Percentiles rank a stretch among this genome's conserved stretches.
Conservation (phyloP, 2,113 vertebrate species). For the Hydropotes inermis region DNA sequence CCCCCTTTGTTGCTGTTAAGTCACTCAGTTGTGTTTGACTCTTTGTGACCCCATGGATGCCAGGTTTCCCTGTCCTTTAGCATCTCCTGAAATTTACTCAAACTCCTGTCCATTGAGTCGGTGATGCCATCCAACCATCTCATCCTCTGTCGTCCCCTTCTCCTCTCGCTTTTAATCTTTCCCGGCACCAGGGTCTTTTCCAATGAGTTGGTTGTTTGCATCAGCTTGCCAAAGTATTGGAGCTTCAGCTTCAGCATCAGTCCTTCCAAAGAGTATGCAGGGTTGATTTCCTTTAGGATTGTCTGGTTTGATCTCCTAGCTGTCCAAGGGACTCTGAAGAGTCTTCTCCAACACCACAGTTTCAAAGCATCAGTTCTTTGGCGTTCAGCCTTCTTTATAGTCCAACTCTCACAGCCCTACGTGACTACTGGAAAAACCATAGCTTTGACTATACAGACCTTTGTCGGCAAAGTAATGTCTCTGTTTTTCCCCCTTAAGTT, state of each 20-base stretch:
- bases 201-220: neutral
- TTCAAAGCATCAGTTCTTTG: neutral
- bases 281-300: neutral
- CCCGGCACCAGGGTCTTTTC: neutral
- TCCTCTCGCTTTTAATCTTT: neutral
- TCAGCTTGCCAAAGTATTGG: neutral
- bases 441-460: neutral
- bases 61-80: neutral
- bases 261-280: neutral
- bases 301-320: neutral
- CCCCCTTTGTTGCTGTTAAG: neutral
- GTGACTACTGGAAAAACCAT: neutral
- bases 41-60: neutral
- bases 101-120: neutral
- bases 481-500: neutral
- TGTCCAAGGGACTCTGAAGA: neutral
- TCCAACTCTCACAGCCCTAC: neutral
- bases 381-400: fast-evolving
- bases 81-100: neutral
- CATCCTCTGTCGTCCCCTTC: neutral
- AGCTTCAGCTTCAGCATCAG: neutral
- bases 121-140: neutral
- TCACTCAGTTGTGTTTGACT: neutral
- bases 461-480: neutral
- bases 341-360: neutral